phyloP scores from a whole-genome alignment of 2,113 vertebrate genomes.

The Ochotona princeps region DNA sequence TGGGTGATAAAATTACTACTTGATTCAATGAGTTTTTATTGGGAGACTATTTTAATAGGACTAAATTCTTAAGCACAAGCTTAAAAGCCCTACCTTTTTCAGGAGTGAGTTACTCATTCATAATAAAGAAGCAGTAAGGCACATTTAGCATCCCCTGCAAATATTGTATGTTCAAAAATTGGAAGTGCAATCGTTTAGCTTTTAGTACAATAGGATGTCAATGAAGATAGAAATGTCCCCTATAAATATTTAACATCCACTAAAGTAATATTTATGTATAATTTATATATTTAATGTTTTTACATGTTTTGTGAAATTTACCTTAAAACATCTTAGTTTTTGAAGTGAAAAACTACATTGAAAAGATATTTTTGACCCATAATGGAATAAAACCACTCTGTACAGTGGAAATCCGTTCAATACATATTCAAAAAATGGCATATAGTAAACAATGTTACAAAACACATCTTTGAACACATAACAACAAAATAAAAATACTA shows the following conservation, averaged over 20 bases:
- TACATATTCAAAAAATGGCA: neutral
- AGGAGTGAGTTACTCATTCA: neutral
- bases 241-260: neutral
- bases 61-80: neutral
- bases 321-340: constrained; percentile 20
- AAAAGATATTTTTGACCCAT: neutral
- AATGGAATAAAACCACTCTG: neutral
- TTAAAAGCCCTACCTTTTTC: neutral
- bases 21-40: neutral
- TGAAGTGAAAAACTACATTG: neutral
- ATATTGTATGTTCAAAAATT: neutral
- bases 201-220: neutral
- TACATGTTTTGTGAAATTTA: neutral
- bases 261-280: neutral
- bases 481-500: neutral
- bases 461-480: neutral
- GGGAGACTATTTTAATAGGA: neutral
- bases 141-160: neutral
- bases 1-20: neutral
- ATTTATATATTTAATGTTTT: no score
- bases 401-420: neutral
- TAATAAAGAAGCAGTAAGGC: neutral
- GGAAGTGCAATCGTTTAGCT: neutral
- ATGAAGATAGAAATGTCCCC: neutral
- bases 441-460: neutral